Conservation (phyloP, 2,113 vertebrate genomes). For the Eudyptes chrysolophus region DNA sequence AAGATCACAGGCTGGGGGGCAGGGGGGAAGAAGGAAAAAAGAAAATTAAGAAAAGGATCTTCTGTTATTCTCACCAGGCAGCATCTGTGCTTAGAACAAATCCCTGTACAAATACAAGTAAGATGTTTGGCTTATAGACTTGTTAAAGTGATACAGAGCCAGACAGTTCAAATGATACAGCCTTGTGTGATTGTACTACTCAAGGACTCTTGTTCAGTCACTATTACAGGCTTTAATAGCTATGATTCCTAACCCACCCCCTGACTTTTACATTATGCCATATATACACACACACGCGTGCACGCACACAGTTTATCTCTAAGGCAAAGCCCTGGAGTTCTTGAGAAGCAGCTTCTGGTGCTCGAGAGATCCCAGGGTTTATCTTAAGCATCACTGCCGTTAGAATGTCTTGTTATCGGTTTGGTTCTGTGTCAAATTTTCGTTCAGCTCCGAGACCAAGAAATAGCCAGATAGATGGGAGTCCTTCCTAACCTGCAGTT, state of each 20-base stretch:
- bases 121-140: background rate
- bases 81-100: background rate
- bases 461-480: background rate
- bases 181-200: background rate
- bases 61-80: background rate
- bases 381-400: background rate
- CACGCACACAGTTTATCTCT: background rate
- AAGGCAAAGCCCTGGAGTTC: background rate
- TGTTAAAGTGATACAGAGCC: background rate
- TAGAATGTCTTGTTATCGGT: too few relatives aligned
- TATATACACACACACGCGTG: fast-evolving
- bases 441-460: background rate
- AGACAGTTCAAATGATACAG: background rate
- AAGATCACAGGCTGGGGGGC: background rate
- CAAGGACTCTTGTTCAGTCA: background rate
- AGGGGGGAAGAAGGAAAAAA: fast-evolving
- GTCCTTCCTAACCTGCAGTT: background rate
- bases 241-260: background rate
- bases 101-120: background rate
- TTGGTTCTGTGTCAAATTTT: background rate
- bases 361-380: background rate
- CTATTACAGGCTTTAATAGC: background rate
- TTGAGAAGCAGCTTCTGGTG: background rate
- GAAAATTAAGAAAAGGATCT: background rate
- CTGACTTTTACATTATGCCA: background rate